Evolutionary conservation across 37 sponge, comb jelly and placozoan species (phyloP).

Genomic region (Theonella swinhoei): DNA sequence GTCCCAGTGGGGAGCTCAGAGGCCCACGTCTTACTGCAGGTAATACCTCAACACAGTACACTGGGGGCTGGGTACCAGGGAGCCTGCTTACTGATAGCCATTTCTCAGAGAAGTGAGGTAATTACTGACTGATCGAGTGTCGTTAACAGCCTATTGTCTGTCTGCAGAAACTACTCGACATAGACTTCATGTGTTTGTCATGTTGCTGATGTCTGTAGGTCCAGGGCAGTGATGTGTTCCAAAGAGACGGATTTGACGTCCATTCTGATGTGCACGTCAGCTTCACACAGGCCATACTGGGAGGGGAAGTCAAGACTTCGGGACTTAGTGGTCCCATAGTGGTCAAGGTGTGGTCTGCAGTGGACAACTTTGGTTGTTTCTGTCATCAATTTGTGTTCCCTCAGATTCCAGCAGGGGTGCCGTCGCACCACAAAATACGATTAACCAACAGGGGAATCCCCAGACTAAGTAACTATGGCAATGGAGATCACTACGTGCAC

Average conservation of each 20-base stretch:
- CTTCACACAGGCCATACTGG: slow-evolving; percentile 88
- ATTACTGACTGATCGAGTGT: no score
- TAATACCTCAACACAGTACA: no score
- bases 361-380: not conserved
- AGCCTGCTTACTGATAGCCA: no score
- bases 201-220: slow-evolving; percentile 24
- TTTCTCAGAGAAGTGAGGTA: no score
- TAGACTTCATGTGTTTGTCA: not conserved
- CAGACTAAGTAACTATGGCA: slow-evolving; percentile 75
- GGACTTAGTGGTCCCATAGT: slow-evolving; percentile 86
- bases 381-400: not conserved
- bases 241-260: slow-evolving; percentile 84
- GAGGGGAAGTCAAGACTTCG: slow-evolving; percentile 71
- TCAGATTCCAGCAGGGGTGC: slow-evolving; percentile 88
- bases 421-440: slow-evolving; percentile 85
- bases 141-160: no score
- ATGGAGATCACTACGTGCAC: slow-evolving; percentile 92
- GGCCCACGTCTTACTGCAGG: slow-evolving; percentile 56
- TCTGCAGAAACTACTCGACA: no score
- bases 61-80: no score
- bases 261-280: slow-evolving; percentile 74
- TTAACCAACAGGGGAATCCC: slow-evolving; percentile 82
- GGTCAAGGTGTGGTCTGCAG: slow-evolving; percentile 59
- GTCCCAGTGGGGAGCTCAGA: slow-evolving; percentile 68
- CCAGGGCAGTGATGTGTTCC: slow-evolving; percentile 59